phyloP scores from a whole-genome alignment of 2,113 vertebrate genomes.

The Fukomys damarensis region DNA sequence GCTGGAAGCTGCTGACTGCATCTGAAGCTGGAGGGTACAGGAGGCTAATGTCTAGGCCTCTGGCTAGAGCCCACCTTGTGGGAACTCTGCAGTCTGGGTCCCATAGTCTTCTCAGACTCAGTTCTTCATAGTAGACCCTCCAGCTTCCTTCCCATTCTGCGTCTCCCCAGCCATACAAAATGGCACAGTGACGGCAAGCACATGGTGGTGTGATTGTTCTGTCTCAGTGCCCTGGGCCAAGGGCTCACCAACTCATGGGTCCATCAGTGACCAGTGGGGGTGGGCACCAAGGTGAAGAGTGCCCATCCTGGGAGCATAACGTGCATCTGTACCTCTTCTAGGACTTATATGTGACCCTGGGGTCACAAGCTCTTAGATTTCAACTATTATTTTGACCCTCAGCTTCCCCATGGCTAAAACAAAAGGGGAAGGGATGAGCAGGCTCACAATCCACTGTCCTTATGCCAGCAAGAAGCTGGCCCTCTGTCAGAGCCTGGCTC shows the following conservation, averaged over 20 bases:
- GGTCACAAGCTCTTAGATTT: not conserved
- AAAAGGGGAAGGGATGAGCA: not conserved
- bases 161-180: not conserved
- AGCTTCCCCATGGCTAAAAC: not conserved
- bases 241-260: accelerated
- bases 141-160: accelerated
- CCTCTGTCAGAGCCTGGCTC: not conserved
- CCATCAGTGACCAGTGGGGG: accelerated
- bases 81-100: not conserved
- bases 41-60: not conserved
- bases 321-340: accelerated
- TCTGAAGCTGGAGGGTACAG: accelerated
- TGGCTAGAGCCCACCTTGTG: not conserved
- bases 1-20: too few relatives aligned
- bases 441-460: accelerated
- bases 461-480: accelerated
- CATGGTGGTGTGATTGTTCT: accelerated
- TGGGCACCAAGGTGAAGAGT: accelerated
- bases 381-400: not conserved
- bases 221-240: accelerated
- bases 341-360: accelerated
- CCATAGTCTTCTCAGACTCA: not conserved
- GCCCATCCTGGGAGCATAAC: accelerated
- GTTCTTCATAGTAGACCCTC: accelerated
- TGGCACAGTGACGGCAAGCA: accelerated